Percentiles rank a stretch among this genome's conserved stretches.
Conservation (phyloP, 2,113 vertebrate genomes). For the Neogale vison region DNA sequence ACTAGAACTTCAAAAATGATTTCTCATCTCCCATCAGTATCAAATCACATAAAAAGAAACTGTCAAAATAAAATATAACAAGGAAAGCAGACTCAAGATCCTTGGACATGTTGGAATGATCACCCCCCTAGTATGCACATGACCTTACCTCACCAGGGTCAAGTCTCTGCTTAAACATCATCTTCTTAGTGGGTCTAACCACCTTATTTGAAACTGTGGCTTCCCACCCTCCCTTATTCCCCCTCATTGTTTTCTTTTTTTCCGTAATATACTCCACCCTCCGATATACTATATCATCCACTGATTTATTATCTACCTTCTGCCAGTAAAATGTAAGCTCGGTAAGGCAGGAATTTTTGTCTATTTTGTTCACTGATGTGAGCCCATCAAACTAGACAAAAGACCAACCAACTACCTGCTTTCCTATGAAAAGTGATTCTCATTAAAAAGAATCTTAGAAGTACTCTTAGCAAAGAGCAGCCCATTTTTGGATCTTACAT, state of each 20-base stretch:
- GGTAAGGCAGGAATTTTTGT: not conserved
- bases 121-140: not conserved
- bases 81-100: not conserved
- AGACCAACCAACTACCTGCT: not conserved
- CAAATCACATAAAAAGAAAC: not conserved
- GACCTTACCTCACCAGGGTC: not conserved
- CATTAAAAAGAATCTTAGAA: not conserved
- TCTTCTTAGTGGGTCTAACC: not conserved
- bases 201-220: not conserved
- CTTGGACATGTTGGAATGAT: not conserved
- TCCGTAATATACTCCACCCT: not conserved
- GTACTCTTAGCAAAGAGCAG: not conserved
- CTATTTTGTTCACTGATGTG: not conserved
- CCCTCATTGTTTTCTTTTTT: not conserved
- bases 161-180: not conserved
- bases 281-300: not conserved
- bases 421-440: not conserved
- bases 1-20: slow-evolving; percentile 36
- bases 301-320: not conserved
- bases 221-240: not conserved
- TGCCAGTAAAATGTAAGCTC: not conserved
- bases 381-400: not conserved
- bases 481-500: not conserved
- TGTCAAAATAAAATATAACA: slow-evolving; percentile 15
- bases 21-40: not conserved